Base-by-base conservation (phyloP, 2,888 invertebrate genomes). In the Cactoblastis cactorum region DNA sequence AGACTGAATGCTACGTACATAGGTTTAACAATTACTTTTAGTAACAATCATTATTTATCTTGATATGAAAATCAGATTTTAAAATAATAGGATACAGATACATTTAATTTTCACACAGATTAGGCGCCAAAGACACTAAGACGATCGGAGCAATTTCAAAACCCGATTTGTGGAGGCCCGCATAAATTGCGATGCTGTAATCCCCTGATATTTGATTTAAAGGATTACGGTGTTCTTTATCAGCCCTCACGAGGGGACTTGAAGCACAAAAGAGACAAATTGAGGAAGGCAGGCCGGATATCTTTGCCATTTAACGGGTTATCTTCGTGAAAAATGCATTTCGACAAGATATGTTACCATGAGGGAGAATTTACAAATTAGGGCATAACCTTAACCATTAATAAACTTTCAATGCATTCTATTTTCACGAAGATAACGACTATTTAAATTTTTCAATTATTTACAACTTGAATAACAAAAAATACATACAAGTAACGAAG, bases 201-300 rank as follows among this genome's bases (percentile, higher is more conserved):
- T 77, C 77, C 75, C 58, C 71, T 70, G 71, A 72, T 73, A 82
- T 77, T 73, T 72, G 78, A 79, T 78, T 77, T 76, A 81, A 80
- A 75, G 80, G 81, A 83, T 83, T 82, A 83, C 73, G 69, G 62
- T 71, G 73, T 76, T 72, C 77, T 80, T 78, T 79, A 76, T 72
- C 80, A 77, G 77, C 73, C 74, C 69, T 68, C 58, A 53, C 59
- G 61, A 67, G 69, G 73, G 74, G 67, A 61, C 61, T 48, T 28
- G 45, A 59, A 61, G 53, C 50, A 60, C 59, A 62, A 74, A 75
- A 70, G 71, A 72, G 71, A 76, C 79, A 80, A 80, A 77, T 78
- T 77, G 76, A 70, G 74, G 72, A 70, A 70, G 69, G 67, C 62
- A 69, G 61, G 58, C 61, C 62, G 55, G 54, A 45, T 47, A 32